phyloP scores from a whole-genome alignment of 2,113 vertebrate species.

The zebrafish (Danio rerio) region DNA sequence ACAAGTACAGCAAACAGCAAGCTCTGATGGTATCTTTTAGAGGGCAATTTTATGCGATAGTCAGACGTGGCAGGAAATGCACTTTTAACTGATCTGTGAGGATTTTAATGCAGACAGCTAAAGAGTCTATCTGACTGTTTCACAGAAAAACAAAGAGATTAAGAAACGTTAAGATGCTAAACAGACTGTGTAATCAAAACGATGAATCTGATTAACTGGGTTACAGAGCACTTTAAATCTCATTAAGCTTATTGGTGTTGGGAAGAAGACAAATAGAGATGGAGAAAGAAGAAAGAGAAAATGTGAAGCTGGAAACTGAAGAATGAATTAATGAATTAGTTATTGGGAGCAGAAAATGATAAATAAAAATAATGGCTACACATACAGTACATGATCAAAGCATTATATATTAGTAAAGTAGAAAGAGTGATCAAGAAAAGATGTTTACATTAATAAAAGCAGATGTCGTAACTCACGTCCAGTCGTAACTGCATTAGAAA shows the following conservation, averaged over 20 bases:
- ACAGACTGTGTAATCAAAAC: conserved; percentile 18
- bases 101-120: conserved; percentile 3
- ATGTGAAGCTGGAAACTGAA: background rate
- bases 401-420: background rate
- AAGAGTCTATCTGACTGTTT: background rate
- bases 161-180: conserved; percentile 20
- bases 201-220: conserved; percentile 22
- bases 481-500: conserved; percentile 53
- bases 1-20: background rate
- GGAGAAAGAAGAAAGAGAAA: background rate
- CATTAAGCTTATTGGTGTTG: conserved; percentile 17
- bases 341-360: background rate
- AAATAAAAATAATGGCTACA: background rate
- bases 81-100: conserved; percentile 1
- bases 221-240: conserved; percentile 29
- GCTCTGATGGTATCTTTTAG: background rate
- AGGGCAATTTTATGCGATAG: background rate
- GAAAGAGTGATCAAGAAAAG: background rate
- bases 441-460: conserved; percentile 30
- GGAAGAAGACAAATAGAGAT: conserved; percentile 14
- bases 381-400: no score
- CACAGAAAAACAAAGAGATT: conserved; percentile 25
- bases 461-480: conserved; percentile 33
- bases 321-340: background rate
- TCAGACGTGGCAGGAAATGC: conserved; percentile 17